phyloP scores from a whole-genome alignment of 2,888 invertebrate species.

The Mongoloraphidia duomilia region DNA sequence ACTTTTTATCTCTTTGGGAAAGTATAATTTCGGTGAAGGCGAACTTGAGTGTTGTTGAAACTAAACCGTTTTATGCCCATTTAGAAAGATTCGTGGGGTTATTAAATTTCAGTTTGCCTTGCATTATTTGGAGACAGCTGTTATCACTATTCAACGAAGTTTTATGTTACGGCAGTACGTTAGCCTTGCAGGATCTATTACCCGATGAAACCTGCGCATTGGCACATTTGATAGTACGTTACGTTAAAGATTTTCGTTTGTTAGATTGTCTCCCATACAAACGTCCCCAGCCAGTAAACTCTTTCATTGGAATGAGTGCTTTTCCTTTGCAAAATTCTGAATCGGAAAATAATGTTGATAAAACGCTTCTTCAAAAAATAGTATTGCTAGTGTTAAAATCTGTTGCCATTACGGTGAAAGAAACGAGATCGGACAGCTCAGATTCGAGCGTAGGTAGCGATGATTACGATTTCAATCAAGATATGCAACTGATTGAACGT shows the following conservation, averaged over 20 bases:
- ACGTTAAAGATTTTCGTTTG: slow-evolving; percentile 71
- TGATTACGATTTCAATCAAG: slow-evolving; percentile 74
- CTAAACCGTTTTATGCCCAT: slow-evolving; percentile 76
- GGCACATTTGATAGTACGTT: slow-evolving; percentile 72
- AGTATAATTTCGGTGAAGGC: slow-evolving; percentile 82
- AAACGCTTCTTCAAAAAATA: slow-evolving; percentile 72
- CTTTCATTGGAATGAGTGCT: slow-evolving; percentile 27
- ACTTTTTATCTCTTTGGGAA: slow-evolving; percentile 78
- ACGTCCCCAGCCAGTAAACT: slow-evolving; percentile 27
- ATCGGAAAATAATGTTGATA: slow-evolving; percentile 36
- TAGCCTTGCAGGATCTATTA: slow-evolving; percentile 74
- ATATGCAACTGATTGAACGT: slow-evolving; percentile 76
- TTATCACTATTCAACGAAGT: slow-evolving; percentile 80
- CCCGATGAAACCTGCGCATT: slow-evolving; percentile 79
- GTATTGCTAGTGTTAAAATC: slow-evolving; percentile 77
- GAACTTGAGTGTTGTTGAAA: slow-evolving; percentile 77
- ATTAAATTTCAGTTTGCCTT: slow-evolving; percentile 53
- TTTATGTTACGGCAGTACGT: slow-evolving; percentile 78
- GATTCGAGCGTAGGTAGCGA: slow-evolving; percentile 75
- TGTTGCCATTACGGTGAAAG: slow-evolving; percentile 79
- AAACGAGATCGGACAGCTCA: slow-evolving; percentile 69
- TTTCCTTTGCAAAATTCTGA: slow-evolving; percentile 22
- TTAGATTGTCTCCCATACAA: slow-evolving; percentile 36
- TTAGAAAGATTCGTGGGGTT: slow-evolving; percentile 65
- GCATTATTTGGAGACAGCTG: slow-evolving; percentile 72